These are phyloP conservation scores for Gibbula magus DNA, from an alignment of 2,888 invertebrate genomes.

Conservation along the genomic window DNA sequence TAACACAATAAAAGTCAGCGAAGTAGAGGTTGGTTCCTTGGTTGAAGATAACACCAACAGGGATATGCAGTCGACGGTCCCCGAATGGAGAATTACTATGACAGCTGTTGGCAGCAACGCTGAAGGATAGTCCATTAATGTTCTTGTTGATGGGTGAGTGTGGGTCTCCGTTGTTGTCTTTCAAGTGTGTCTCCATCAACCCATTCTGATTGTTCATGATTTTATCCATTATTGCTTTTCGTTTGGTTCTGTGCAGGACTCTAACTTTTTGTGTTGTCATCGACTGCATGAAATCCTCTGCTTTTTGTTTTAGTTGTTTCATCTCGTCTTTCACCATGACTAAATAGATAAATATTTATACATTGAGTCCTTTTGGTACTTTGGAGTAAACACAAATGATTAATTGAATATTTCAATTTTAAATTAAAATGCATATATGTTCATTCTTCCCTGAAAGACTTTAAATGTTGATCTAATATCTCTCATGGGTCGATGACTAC, in stretches of 20 bases:
- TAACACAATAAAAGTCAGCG: constrained; percentile 72
- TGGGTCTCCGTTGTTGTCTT: constrained; percentile 25
- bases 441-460: too few species aligned
- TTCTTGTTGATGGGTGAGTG: constrained; percentile 15
- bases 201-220: not conserved
- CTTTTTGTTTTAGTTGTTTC: not conserved
- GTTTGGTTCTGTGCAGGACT: constrained; percentile 14
- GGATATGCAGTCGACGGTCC: constrained; percentile 33
- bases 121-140: constrained; percentile 21
- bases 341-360: not conserved
- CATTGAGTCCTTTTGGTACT: too few species aligned
- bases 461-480: too few species aligned
- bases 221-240: not conserved
- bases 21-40: constrained; percentile 60
- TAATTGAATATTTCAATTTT: too few species aligned
- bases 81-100: constrained; percentile 41
- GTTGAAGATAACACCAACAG: constrained; percentile 21
- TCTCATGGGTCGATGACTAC: too few species aligned
- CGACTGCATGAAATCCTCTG: not conserved
- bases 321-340: not conserved
- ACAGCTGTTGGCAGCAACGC: constrained; percentile 35
- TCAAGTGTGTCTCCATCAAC: constrained; percentile 17
- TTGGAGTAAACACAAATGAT: too few species aligned
- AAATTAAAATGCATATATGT: too few species aligned
- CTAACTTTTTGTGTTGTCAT: not conserved